These are phyloP conservation scores for Trochalopteron elliotii DNA, from an alignment of 2,113 vertebrate species.

Conservation along the genomic window DNA sequence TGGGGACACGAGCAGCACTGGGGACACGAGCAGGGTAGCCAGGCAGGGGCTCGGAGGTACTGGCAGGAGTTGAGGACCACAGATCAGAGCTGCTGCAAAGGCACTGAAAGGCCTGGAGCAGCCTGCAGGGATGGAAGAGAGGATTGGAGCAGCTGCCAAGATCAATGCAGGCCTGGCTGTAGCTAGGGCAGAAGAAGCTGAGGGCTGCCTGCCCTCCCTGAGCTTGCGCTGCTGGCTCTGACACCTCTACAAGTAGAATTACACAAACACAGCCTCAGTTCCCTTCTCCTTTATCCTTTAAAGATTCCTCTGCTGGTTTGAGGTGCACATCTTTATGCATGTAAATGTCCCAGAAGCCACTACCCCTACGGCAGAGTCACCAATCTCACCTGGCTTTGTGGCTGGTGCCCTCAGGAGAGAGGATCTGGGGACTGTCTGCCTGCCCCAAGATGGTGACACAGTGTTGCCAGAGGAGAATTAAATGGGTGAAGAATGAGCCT, in stretches of 20 bases:
- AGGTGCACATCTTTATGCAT: background rate
- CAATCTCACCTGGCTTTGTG: background rate
- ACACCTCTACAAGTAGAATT: background rate
- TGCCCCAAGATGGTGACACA: background rate
- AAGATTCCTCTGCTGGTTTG: background rate
- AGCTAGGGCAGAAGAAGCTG: background rate
- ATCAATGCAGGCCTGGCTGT: background rate
- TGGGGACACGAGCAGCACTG: background rate
- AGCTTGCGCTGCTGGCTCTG: background rate
- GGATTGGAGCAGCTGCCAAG: background rate
- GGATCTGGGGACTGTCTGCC: background rate
- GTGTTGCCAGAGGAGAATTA: background rate
- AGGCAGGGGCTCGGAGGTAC: background rate
- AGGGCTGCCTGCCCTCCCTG: background rate
- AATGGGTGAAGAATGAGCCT: background rate
- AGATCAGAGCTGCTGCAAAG: background rate
- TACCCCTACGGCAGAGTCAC: rapidly evolving
- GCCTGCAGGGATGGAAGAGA: constrained; percentile 4
- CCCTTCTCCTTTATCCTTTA: background rate
- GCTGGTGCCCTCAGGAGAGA: background rate
- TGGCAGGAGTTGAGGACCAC: background rate
- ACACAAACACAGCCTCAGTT: background rate
- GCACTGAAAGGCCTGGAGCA: background rate
- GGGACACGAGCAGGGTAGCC: rapidly evolving
- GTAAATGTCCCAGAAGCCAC: background rate